A percentile compares a stretch with the other conserved stretches of the same genome.
phyloP scores from a whole-genome alignment of 2,113 vertebrate genomes.

The Balaeniceps rex region DNA sequence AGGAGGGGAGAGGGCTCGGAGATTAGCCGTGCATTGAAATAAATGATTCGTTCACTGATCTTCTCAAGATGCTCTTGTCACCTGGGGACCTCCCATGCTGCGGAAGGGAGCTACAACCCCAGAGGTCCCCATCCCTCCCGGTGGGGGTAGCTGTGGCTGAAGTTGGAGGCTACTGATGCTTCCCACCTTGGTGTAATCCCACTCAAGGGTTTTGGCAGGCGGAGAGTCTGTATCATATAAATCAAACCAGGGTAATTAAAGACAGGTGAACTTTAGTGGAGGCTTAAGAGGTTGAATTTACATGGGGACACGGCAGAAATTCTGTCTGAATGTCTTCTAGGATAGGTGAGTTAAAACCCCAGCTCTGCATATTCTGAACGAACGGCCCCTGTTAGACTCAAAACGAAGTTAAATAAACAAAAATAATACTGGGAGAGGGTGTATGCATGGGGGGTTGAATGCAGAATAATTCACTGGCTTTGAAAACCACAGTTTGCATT shows the following conservation, averaged over 20 bases:
- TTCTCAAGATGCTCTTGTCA: neutral
- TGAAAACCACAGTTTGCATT: neutral
- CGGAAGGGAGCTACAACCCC: neutral
- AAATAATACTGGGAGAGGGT: neutral
- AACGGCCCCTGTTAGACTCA: neutral
- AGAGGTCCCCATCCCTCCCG: neutral
- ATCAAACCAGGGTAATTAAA: neutral
- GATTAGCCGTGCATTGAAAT: neutral
- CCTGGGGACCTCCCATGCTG: neutral
- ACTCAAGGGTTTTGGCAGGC: neutral
- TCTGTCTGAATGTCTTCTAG: neutral
- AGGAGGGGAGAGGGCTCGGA: neutral
- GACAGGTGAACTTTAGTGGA: neutral
- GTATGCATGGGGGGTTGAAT: neutral
- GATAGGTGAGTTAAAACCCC: neutral
- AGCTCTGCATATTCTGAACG: neutral
- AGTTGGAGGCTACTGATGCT: neutral
- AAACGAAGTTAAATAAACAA: neutral
- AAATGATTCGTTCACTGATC: neutral
- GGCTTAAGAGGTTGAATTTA: neutral
- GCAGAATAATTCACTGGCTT: neutral
- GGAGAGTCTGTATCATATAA: neutral
- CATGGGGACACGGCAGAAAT: neutral
- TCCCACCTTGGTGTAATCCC: neutral
- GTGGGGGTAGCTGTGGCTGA: neutral